Conservation (phyloP, 2,113 vertebrate genomes). For the Vombatus ursinus region DNA sequence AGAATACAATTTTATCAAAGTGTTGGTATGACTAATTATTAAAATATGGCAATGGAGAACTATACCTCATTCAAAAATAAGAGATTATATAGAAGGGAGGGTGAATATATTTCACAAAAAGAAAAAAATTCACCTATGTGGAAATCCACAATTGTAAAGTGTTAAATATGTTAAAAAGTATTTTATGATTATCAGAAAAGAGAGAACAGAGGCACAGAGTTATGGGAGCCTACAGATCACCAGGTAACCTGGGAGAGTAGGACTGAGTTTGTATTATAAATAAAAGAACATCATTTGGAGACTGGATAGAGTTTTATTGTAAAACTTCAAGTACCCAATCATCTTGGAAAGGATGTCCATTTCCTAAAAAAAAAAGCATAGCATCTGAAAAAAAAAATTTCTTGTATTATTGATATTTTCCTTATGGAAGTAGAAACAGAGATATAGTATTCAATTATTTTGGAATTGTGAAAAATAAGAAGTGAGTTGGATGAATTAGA, state of each 20-base stretch:
- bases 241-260: not conserved
- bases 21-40: not conserved
- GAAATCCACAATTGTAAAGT: not conserved
- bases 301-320: not conserved
- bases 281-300: not conserved
- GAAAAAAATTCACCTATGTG: not conserved
- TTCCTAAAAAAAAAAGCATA: not conserved
- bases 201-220: not conserved
- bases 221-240: not conserved
- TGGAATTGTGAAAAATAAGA: not conserved
- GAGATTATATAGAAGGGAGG: not conserved
- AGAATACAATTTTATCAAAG: not conserved
- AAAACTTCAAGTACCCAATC: not conserved
- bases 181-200: not conserved
- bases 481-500: not conserved
- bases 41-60: not conserved
- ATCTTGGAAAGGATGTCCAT: not conserved
- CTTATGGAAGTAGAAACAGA: not conserved
- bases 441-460: not conserved
- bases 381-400: not conserved
- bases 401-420: not conserved
- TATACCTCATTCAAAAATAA: not conserved
- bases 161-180: not conserved
- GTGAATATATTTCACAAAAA: not conserved
- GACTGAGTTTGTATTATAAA: not conserved